A percentile compares a stretch with the other conserved stretches of the same genome.
phyloP scores from a whole-genome alignment of 1,140 invertebrate species.

The Micrasema longulum region DNA sequence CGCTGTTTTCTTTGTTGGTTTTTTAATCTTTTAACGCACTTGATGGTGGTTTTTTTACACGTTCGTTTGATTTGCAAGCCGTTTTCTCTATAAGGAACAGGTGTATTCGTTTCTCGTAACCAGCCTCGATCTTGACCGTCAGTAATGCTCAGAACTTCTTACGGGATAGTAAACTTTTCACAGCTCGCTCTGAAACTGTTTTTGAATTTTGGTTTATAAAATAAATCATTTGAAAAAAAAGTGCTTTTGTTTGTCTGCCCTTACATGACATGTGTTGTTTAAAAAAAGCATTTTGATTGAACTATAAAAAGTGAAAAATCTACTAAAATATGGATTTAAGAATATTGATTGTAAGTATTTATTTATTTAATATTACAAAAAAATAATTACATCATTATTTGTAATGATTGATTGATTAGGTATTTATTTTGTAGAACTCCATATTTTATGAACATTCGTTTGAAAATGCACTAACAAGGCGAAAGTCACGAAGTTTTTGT shows the following conservation, averaged over 20 bases:
- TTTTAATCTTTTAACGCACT: background rate
- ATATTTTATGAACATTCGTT: too few species aligned
- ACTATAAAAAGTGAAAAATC: background rate
- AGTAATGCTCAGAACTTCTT: conserved; percentile 20
- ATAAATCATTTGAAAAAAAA: conserved; percentile 4
- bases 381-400: too few species aligned
- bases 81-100: conserved; percentile 24
- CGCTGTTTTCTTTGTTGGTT: background rate
- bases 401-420: too few species aligned
- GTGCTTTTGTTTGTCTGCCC: background rate
- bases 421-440: too few species aligned
- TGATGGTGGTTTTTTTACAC: background rate
- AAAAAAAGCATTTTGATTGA: background rate
- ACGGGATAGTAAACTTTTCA: conserved; percentile 15
- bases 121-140: conserved; percentile 33
- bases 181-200: background rate
- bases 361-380: too few species aligned
- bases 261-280: conserved; percentile 13
- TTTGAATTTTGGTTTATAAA: background rate
- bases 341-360: conserved; percentile 30
- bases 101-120: conserved; percentile 31
- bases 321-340: conserved; percentile 32
- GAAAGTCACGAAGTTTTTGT: too few species aligned
- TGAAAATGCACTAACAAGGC: too few species aligned
- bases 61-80: background rate